Evolutionary conservation across 2,888 invertebrate species (phyloP).

Genomic region (Dione juno): DNA sequence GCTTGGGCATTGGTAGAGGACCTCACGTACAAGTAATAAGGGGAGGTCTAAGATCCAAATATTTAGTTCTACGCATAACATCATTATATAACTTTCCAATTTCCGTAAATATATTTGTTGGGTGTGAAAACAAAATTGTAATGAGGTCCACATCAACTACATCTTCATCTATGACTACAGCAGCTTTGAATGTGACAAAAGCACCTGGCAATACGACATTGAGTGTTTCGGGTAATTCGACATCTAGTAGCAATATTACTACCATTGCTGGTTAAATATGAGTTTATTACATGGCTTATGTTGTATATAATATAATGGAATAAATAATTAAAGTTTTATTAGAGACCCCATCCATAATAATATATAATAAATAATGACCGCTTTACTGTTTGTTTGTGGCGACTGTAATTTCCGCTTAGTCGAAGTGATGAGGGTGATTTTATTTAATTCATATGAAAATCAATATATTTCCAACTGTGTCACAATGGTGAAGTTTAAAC

Average conservation of each 20-base stretch:
- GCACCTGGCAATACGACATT: background rate
- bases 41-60: conserved; percentile 63
- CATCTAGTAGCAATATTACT: background rate
- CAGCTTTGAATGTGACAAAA: background rate
- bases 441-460: too few species aligned
- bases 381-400: too few species aligned
- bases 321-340: too few species aligned
- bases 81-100: conserved; percentile 63
- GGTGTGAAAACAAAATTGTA: conserved; percentile 60
- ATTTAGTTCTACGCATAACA: conserved; percentile 56
- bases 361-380: too few species aligned
- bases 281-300: background rate
- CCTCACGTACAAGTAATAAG: conserved; percentile 59
- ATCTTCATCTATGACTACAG: background rate
- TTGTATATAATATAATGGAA: too few species aligned
- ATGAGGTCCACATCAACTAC: background rate
- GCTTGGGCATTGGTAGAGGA: conserved; percentile 61
- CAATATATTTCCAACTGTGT: too few species aligned
- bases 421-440: too few species aligned
- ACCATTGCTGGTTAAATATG: background rate
- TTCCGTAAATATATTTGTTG: conserved; percentile 69
- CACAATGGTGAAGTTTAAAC: too few species aligned
- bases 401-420: too few species aligned
- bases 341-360: too few species aligned
- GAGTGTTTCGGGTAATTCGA: background rate